Conservation (phyloP, 2,888 invertebrate genomes). For the Sesamia inferens region DNA sequence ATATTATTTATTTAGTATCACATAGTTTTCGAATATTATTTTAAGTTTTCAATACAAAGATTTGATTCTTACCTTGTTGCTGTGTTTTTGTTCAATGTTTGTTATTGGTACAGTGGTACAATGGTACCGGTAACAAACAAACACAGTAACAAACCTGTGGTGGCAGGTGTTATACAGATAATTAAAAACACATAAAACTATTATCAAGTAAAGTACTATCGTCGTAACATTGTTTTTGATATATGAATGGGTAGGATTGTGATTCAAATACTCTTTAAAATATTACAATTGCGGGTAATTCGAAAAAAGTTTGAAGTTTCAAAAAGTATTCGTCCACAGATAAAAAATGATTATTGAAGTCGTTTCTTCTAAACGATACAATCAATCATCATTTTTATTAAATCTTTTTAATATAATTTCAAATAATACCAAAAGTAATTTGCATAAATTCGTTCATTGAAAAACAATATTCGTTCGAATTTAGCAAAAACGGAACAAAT, state of each 20-base stretch:
- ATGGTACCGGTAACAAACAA: no score
- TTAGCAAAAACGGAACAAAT: background rate
- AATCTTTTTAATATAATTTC: background rate
- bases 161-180: background rate
- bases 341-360: background rate
- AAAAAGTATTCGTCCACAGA: background rate
- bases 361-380: background rate
- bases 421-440: background rate
- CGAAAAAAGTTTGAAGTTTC: slow-evolving; percentile 12
- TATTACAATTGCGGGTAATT: slow-evolving; percentile 29
- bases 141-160: no score
- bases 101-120: slow-evolving; percentile 8
- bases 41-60: background rate
- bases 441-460: background rate
- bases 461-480: background rate
- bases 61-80: slow-evolving; percentile 34
- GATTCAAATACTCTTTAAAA: background rate
- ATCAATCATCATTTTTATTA: no score
- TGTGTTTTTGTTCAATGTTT: slow-evolving; percentile 3
- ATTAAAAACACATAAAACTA: background rate
- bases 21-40: background rate
- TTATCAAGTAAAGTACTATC: slow-evolving; percentile 33
- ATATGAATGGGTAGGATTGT: background rate
- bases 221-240: slow-evolving; percentile 29
- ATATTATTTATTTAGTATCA: background rate